Evolutionary conservation across 2,113 vertebrate species (phyloP), one percentile per base, ranked within the genome.

Genomic region (Petromus typicus): DNA sequence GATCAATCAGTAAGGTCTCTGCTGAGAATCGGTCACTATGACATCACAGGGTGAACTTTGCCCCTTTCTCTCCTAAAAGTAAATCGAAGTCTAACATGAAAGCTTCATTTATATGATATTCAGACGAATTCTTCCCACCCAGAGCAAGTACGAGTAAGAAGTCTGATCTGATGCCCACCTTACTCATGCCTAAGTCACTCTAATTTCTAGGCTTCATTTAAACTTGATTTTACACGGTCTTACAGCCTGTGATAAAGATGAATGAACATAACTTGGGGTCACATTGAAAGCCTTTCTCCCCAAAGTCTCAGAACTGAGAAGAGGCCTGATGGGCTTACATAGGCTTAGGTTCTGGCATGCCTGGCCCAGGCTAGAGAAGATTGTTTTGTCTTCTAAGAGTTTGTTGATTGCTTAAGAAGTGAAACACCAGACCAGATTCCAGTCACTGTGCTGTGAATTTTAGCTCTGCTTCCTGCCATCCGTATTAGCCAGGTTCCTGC

Each of bases 111-210:
- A 14, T 22, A 37, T 5, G 13, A 43, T 88, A 17, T 16, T 51
- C 20, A 67, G 81, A n/a, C 92, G 30, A 56, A 64, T 63, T 79
- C n/a, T 86, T 63, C 71, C 95, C 45, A 18, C 14, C 45, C 67
- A 11, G 12, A 80, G 27, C 43, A 59, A 71, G 11, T 82, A 27
- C 16, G 43, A 71, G 20, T 88, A 69, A 81, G 32, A 89, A 71
- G 87, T 64, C 54, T 81, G 30, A 14, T 37, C 11, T 90, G 4
- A 0, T 8, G 67, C 79, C 91, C 76, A 80, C 14, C 79, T 94
- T 85, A 83, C 22, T 84, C 12, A 93, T 84, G 93, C 14, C 30
- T 18, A 86, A 54, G 13, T 66, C n/a, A 90, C 59, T 95, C 27
- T 89, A 25, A 73, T 85, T 91, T 54, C 27, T 48, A 81, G 83